phyloP scores from a whole-genome alignment of 2,797 vertebrate genomes.

The Propithecus deckenii region DNA sequence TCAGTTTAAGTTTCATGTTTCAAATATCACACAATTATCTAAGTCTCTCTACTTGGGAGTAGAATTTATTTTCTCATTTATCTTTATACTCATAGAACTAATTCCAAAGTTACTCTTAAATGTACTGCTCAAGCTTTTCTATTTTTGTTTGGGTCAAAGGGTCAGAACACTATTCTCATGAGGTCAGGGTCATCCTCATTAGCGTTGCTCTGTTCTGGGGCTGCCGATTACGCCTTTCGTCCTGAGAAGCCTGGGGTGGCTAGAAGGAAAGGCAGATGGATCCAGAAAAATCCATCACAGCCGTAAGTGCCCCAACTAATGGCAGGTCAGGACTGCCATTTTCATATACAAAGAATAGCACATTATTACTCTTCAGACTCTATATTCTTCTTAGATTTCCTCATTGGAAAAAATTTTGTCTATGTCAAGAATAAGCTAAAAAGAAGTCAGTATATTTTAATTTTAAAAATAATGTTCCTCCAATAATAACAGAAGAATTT shows the following conservation, averaged over 20 bases:
- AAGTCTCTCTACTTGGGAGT: slow-evolving; percentile 43
- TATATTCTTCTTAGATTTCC: slow-evolving; percentile 5
- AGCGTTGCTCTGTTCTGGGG: slow-evolving; percentile 47
- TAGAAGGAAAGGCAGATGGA: slow-evolving; percentile 34
- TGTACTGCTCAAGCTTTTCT: slow-evolving; percentile 22
- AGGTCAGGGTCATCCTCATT: slow-evolving; percentile 72
- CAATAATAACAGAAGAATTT: not conserved
- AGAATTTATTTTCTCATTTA: slow-evolving; percentile 63
- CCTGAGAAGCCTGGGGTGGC: slow-evolving; percentile 7
- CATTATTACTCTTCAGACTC: not conserved
- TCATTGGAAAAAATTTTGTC: not conserved
- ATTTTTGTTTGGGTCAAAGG: slow-evolving; percentile 6
- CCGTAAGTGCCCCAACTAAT: slow-evolving; percentile 28
- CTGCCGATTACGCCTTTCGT: not conserved
- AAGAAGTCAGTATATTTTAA: not conserved
- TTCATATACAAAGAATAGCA: slow-evolving; percentile 59
- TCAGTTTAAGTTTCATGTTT: slow-evolving; percentile 62
- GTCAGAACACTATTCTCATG: slow-evolving; percentile 21
- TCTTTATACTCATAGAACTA: slow-evolving; percentile 54
- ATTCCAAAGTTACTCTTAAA: slow-evolving; percentile 49
- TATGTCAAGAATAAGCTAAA: not conserved
- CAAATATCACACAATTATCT: slow-evolving; percentile 50
- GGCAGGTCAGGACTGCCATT: slow-evolving; percentile 49
- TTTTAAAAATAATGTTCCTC: not conserved
- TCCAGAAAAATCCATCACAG: slow-evolving; percentile 38